A percentile compares a stretch with the other conserved stretches of the same genome.
Conservation (phyloP, 2,797 vertebrate species). For the Micrastur ruficollis region DNA sequence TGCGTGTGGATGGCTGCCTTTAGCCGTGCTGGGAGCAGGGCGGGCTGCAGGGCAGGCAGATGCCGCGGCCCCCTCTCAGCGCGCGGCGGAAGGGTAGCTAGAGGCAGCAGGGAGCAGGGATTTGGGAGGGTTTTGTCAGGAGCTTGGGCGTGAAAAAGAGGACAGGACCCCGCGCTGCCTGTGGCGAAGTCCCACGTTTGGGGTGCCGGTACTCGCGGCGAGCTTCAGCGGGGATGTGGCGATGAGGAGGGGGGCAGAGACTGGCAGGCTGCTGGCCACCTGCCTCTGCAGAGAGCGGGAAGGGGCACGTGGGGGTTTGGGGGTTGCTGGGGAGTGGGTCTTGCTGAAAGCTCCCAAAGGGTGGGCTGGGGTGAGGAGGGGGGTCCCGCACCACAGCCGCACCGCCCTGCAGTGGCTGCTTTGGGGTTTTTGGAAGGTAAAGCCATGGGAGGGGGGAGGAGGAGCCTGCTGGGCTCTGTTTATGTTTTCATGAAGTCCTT, state of each 20-base stretch:
- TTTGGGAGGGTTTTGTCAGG: background rate
- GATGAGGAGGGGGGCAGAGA: background rate
- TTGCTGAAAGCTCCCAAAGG: background rate
- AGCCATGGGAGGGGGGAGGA: background rate
- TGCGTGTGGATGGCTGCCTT: background rate
- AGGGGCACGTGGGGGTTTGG: fast-evolving
- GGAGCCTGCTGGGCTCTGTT: background rate
- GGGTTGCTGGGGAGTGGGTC: background rate
- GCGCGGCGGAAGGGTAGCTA: background rate
- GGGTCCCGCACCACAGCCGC: fast-evolving
- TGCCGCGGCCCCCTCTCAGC: background rate
- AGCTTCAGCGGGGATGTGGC: background rate
- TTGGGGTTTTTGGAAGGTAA: background rate
- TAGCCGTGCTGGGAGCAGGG: background rate
- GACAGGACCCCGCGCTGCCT: background rate
- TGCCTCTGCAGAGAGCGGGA: background rate
- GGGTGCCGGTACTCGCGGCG: fast-evolving
- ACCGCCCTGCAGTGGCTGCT: background rate
- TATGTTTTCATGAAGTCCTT: background rate
- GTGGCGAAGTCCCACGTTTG: fast-evolving
- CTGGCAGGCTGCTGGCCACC: background rate
- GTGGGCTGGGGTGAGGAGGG: background rate
- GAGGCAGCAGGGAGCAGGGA: background rate
- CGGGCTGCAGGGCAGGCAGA: background rate
- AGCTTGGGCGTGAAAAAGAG: background rate